Percentiles rank a stretch among this genome's conserved stretches.
Conservation (phyloP, 1,140 invertebrate genomes). For the Eupristina koningsbergeri region DNA sequence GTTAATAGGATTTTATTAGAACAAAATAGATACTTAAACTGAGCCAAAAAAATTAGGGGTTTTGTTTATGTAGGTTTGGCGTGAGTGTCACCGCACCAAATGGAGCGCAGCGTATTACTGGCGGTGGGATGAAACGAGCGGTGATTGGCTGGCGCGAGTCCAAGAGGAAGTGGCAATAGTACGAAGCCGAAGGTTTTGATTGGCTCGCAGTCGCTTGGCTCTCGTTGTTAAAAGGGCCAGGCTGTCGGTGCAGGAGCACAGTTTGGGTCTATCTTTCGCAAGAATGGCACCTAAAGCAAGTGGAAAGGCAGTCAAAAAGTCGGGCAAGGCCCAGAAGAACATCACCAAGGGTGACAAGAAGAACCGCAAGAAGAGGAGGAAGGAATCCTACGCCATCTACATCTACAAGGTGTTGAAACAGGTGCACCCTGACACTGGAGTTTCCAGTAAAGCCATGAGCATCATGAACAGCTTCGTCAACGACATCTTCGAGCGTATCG, state of each 20-base stretch:
- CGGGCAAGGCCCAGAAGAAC: conserved; percentile 75
- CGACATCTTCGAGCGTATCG: conserved; percentile 77
- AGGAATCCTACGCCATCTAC: conserved; percentile 82
- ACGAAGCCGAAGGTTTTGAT: no score
- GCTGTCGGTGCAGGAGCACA: no score
- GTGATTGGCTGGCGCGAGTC: no score
- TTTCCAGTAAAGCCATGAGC: conserved; percentile 75
- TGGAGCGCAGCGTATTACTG: no score
- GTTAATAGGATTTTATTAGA: no score
- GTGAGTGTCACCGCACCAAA: background rate
- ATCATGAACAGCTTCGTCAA: conserved; percentile 80
- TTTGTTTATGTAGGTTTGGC: no score
- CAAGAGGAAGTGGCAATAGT: no score
- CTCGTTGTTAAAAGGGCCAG: no score
- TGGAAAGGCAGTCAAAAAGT: conserved; percentile 74
- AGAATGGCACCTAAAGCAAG: conserved; percentile 72
- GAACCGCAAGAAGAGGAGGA: conserved; percentile 77
- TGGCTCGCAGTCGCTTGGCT: no score
- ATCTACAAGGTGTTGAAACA: conserved; percentile 83
- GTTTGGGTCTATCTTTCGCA: conserved; percentile 38
- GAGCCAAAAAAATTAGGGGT: no score
- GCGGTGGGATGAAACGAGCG: no score
- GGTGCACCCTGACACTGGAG: conserved; percentile 74
- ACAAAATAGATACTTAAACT: no score
- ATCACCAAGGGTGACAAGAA: conserved; percentile 75